phyloP scores from a whole-genome alignment of 2,113 vertebrate genomes.

The Eudorcas thomsonii region DNA sequence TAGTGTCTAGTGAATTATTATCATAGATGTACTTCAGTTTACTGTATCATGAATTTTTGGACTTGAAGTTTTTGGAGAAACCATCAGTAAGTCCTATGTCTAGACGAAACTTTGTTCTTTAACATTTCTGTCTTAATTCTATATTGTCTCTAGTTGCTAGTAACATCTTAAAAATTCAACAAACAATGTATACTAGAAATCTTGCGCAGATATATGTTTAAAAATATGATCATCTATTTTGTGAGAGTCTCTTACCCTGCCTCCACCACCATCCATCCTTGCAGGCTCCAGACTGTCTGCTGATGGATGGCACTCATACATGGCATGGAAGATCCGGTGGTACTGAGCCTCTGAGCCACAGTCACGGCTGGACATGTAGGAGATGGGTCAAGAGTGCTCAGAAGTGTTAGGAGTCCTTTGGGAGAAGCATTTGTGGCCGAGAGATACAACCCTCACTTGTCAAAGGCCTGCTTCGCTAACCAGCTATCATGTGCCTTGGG shows the following conservation, averaged over 20 bases:
- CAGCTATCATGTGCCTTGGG: not conserved
- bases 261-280: not conserved
- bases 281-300: not conserved
- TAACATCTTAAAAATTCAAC: not conserved
- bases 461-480: not conserved
- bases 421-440: not conserved
- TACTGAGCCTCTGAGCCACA: not conserved
- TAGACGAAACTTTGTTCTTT: not conserved
- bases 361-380: not conserved
- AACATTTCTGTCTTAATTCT: not conserved
- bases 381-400: not conserved
- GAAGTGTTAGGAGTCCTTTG: no score
- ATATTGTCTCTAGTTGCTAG: not conserved
- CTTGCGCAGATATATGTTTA: not conserved
- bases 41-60: not conserved
- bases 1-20: not conserved
- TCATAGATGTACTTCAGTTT: not conserved
- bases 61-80: not conserved
- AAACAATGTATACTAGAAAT: not conserved
- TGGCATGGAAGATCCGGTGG: not conserved
- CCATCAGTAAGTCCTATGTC: not conserved
- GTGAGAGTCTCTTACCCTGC: not conserved
- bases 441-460: not conserved
- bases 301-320: not conserved
- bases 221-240: not conserved